phyloP scores from a whole-genome alignment of 1,140 invertebrate genomes.

The Aphelinus certus region DNA sequence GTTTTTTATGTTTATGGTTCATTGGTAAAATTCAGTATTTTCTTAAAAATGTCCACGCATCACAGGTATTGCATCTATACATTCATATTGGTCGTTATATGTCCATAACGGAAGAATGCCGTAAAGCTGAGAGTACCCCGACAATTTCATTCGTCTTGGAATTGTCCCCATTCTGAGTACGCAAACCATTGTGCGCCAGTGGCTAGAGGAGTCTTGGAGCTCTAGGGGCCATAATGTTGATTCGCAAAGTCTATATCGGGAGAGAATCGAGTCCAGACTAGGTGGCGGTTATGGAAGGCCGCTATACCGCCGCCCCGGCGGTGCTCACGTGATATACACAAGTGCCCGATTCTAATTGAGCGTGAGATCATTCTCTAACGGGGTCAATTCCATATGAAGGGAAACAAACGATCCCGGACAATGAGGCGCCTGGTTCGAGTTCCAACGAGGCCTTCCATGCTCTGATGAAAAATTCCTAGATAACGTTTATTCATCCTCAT shows the following conservation, averaged over 20 bases:
- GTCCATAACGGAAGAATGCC: not conserved
- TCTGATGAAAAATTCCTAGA: not conserved
- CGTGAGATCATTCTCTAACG: not conserved
- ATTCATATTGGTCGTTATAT: not conserved
- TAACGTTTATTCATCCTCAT: not conserved
- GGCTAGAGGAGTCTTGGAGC: not conserved
- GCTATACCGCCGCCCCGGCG: not conserved
- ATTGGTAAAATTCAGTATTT: too few species aligned
- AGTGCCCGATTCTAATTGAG: not conserved
- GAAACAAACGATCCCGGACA: not conserved
- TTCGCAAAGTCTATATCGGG: not conserved
- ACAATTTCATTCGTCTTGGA: not conserved
- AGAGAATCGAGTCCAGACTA: not conserved
- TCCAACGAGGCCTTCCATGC: too few species aligned
- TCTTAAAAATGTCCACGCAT: too few species aligned
- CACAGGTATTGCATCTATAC: too few species aligned
- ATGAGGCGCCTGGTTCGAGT: not conserved
- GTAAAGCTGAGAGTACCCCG: not conserved
- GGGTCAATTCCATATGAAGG: not conserved
- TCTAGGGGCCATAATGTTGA: not conserved
- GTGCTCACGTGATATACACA: not conserved
- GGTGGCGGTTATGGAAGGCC: conserved; percentile 2
- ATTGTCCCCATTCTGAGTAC: not conserved
- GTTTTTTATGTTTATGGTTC: too few species aligned
- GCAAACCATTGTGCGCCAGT: not conserved